Evolutionary conservation across 2,113 vertebrate species (phyloP).

Genomic region (Pagrus major): DNA sequence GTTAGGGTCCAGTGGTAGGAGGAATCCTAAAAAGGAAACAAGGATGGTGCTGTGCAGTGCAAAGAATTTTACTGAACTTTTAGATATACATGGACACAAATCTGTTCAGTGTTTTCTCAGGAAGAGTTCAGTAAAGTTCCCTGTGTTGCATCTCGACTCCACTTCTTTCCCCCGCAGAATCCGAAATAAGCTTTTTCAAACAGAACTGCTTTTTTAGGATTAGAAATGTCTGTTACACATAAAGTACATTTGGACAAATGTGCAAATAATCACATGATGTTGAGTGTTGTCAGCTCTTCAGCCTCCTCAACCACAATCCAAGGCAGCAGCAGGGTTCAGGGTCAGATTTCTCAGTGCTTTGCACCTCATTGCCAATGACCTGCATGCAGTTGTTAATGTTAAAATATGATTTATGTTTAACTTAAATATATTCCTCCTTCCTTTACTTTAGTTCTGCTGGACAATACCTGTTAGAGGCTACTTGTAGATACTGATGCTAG

Average conservation of each 20-base stretch:
- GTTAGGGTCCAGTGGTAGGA: background rate
- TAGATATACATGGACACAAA: background rate
- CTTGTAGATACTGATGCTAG: background rate
- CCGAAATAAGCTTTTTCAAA: constrained; percentile 5
- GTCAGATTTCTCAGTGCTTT: constrained; percentile 61
- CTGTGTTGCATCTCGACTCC: background rate
- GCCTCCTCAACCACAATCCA: background rate
- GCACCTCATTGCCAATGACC: constrained; percentile 41
- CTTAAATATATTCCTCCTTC: constrained; percentile 10
- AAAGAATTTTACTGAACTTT: constrained; percentile 4
- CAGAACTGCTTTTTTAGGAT: background rate
- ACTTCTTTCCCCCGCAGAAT: constrained; percentile 4
- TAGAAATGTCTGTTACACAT: constrained; percentile 1
- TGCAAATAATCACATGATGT: constrained; percentile 6
- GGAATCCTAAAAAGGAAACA: constrained; percentile 32
- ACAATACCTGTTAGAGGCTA: background rate
- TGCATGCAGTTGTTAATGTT: background rate
- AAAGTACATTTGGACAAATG: background rate
- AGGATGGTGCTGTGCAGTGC: constrained; percentile 14
- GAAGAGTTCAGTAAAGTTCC: constrained; percentile 12
- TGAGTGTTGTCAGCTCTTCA: constrained; percentile 12
- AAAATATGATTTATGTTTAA: constrained; percentile 29
- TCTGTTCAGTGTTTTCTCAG: background rate
- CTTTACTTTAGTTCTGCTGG: background rate
- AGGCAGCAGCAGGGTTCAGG: constrained; percentile 7